Percentiles rank a stretch among this genome's conserved stretches.
These are phyloP conservation scores for Acropternis orthonyx DNA, from an alignment of 2,797 vertebrate genomes.

Conservation along the genomic window DNA sequence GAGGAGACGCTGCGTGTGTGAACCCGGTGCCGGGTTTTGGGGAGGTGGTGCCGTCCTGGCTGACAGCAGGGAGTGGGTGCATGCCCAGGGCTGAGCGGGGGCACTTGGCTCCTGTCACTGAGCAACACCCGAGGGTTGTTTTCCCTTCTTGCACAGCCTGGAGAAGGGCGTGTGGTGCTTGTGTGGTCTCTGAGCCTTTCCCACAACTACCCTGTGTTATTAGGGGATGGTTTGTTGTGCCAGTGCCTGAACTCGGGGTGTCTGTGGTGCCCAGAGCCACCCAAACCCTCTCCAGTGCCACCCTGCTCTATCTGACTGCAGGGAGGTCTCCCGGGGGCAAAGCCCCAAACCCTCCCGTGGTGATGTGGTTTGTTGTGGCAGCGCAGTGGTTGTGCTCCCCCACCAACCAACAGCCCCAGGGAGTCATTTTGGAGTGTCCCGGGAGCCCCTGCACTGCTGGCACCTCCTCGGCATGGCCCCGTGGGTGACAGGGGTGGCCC, in stretches of 20 bases:
- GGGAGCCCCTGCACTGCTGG: not conserved
- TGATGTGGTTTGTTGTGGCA: not conserved
- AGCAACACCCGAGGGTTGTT: not conserved
- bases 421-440: fast-evolving
- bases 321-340: not conserved
- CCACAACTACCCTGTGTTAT: fast-evolving
- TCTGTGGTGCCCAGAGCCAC: not conserved
- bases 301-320: not conserved
- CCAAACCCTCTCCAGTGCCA: not conserved
- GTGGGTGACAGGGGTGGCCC: fast-evolving
- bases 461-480: not conserved
- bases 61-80: fast-evolving
- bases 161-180: not conserved
- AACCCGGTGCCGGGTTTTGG: fast-evolving
- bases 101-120: not conserved
- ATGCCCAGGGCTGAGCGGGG: fast-evolving
- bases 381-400: not conserved
- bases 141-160: not conserved
- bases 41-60: not conserved
- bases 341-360: not conserved
- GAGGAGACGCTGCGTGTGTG: not conserved
- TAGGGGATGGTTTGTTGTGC: not conserved
- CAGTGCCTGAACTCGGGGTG: fast-evolving
- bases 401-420: fast-evolving
- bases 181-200: not conserved